Evolutionary conservation across 2,113 vertebrate genomes (phyloP).

Genomic region (Caranx melampygus): DNA sequence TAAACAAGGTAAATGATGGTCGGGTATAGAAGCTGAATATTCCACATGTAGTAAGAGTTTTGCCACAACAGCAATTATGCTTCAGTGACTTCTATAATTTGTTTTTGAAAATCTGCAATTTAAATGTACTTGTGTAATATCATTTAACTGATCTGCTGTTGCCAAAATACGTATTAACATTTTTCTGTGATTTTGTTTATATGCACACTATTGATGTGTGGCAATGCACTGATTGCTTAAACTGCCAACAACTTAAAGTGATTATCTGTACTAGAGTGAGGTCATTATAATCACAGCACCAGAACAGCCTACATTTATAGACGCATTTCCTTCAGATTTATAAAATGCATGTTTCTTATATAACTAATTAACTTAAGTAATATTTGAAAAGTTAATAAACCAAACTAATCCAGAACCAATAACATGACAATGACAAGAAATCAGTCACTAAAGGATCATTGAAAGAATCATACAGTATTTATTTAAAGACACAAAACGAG

Average conservation of each 20-base stretch:
- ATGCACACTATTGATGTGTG: neutral
- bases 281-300: neutral
- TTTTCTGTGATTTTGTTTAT: constrained; percentile 13
- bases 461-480: neutral
- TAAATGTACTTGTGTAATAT: neutral
- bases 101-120: neutral
- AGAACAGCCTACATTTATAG: neutral
- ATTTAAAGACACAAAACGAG: neutral
- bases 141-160: neutral
- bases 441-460: neutral
- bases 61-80: neutral
- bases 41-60: neutral
- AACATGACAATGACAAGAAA: neutral
- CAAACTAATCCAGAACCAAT: neutral
- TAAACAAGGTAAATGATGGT: neutral
- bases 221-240: neutral
- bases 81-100: neutral
- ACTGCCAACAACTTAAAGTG: neutral
- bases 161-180: neutral
- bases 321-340: neutral
- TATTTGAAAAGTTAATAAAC: neutral
- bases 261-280: neutral
- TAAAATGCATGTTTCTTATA: neutral
- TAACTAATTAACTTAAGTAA: neutral
- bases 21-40: neutral